Base-by-base conservation (phyloP, 2,888 invertebrate genomes). In the Artemia sinica region DNA sequence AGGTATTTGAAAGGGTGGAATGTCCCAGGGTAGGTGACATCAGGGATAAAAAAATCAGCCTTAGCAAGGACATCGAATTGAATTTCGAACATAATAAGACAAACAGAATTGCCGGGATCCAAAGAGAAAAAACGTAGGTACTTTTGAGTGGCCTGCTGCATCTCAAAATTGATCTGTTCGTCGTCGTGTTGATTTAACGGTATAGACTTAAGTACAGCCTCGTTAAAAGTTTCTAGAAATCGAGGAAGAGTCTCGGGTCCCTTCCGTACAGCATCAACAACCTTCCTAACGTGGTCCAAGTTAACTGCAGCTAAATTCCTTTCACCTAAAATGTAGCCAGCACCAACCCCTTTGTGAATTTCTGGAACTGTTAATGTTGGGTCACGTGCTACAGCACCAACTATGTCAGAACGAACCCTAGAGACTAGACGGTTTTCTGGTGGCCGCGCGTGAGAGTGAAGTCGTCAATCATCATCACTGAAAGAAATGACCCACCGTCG, bases 151-250 rank as follows among this genome's bases (percentile, higher is more conserved):
- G 4, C 58, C 58, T 52, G 3, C 58, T 52, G 58, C 58, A 52
- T 4, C 58, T 52, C 58, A 7, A 52, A 7, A 52, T 52, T 52
- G 13, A 52, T 52, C 58, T 52, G 4, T 52, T 7, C 58, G 58
- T 52, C 58, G 58, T 52, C 7, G 58, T 52, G 58, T 52, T 52
- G 58, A 52, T 52, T 52, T 7, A 14, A 52, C 58, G 58, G 58
- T 52, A 52, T 52, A 7, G 3, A 3, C 58, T 52, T 3, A 52
- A 3, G 58, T 52, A 52, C 58, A 52, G 58, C 58, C 58, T 52
- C 58, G 58, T 52, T 52, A 52, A 52, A 52, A 52, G 58, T 52
- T 52, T 52, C 58, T 2, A 52, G 58, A 52, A 52, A 52, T 52
- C 7, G 58, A 52, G 4, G 7, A 52, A 52, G 58, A 52, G 7